Base-by-base conservation (phyloP, 2,797 vertebrate species). In the Melanotaenia boesemani region DNA sequence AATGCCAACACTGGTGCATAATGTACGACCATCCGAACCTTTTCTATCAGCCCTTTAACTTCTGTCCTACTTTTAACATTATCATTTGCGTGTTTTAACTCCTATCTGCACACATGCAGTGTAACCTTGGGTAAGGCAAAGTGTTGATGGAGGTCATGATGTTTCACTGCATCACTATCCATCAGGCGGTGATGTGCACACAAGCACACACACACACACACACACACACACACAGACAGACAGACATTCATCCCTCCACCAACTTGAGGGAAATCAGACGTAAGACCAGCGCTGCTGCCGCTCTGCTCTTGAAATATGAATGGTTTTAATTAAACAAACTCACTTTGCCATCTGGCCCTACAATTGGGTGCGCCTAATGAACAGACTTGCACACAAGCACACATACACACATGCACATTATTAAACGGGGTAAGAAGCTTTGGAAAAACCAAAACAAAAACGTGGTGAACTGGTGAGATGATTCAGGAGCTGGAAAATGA, bases 241-340 rank as follows among this genome's bases (percentile, higher is more conserved):
- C 56, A 65, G 20, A 58, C 68, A 55, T 70, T 36, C 74, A 79
- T 74, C 74, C 57, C 71, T 70, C 70, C 70, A 79, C 65, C 73
- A 88, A 89, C 86, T 88, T 89, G 74, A 72, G 87, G 81, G 82
- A 88, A 91, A 90, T 92, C 88, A 89, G 81, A 86, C 85, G 76
- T 67, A 77, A 79, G 82, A 89, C 85, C 82, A 83, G 74, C 48
- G 62, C 81, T 13, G 76, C 75, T 76, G 82, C 86, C 5, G 65
- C 88, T 64, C 74, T 22, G 79, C 87, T 93, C 85, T 91, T 92
- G 85, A 92, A 90, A 91, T 93, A 93, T 92, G 91, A 92, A 91
- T 92, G 88, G 86, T 90, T 93, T 93, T 91, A 91, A 93, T 92
- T 91, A 92, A 93, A 92, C 88, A 89, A 88, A 90, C 86, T 91